These are phyloP conservation scores for Pantelozetes paolii DNA, from an alignment of 2,888 invertebrate genomes.

Conservation along the genomic window DNA sequence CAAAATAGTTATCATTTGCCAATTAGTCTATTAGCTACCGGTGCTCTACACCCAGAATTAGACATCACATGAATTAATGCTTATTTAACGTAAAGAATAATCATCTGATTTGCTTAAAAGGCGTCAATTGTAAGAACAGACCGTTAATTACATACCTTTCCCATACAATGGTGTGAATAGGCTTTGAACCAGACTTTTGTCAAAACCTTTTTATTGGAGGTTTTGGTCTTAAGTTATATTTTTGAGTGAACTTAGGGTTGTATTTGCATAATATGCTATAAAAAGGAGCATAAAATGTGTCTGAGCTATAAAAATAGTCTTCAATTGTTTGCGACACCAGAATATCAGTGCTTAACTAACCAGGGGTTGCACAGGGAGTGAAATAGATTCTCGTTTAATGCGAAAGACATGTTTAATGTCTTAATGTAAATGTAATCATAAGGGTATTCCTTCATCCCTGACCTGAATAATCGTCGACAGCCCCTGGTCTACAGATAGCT, in stretches of 20 bases:
- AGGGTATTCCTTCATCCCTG: too few species aligned
- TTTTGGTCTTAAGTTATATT: too few species aligned
- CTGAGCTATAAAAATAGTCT: background rate
- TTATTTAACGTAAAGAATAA: constrained; percentile 24
- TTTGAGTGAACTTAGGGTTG: background rate
- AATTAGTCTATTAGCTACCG: background rate
- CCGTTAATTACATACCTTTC: background rate
- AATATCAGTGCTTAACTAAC: too few species aligned
- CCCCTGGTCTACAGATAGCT: background rate
- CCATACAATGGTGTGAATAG: too few species aligned
- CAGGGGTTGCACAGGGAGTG: too few species aligned
- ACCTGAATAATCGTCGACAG: too few species aligned
- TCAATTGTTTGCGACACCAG: background rate
- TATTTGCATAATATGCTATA: background rate
- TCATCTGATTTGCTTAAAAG: background rate
- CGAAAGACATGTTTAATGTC: too few species aligned
- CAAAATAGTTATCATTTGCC: background rate
- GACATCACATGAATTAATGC: constrained; percentile 12
- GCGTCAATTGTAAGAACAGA: constrained; percentile 22
- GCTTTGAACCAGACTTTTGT: too few species aligned
- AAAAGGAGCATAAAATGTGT: background rate
- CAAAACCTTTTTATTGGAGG: too few species aligned
- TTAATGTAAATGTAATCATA: too few species aligned
- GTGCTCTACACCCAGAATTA: background rate
- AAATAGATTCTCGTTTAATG: too few species aligned